Evolutionary conservation across 2,888 invertebrate species (phyloP).

Genomic region (Barypeithes pellucidus): DNA sequence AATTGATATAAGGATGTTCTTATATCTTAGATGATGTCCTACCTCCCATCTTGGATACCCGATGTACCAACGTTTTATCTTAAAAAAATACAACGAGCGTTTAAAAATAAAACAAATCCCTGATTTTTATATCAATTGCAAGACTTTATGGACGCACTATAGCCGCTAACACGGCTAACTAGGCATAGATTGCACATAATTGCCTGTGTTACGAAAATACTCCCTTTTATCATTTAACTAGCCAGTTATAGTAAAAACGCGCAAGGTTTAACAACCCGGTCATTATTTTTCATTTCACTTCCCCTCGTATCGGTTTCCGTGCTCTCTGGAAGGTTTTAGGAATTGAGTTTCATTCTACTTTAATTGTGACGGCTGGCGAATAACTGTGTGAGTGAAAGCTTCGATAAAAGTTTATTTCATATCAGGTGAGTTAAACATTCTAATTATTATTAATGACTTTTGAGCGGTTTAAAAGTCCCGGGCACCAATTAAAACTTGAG

Average conservation of each 20-base stretch:
- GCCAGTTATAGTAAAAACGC: conserved; percentile 14
- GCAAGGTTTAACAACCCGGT: conserved; percentile 17
- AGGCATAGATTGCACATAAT: conserved; percentile 14
- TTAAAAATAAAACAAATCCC: no score
- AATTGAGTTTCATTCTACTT: conserved; percentile 4
- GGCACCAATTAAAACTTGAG: no score
- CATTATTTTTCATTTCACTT: conserved; percentile 19
- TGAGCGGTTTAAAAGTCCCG: no score
- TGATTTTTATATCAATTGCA: no score
- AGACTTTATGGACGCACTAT: no score
- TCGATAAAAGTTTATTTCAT: background rate
- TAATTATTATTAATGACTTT: no score
- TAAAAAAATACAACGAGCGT: no score
- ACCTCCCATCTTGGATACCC: no score
- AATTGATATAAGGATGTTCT: no score
- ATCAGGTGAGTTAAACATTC: background rate
- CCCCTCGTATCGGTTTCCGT: conserved; percentile 24
- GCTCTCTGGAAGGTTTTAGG: conserved; percentile 5
- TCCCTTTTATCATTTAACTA: background rate
- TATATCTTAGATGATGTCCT: no score
- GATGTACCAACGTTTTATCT: no score
- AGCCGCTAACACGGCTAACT: background rate
- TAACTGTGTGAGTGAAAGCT: background rate
- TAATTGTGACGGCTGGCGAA: background rate
- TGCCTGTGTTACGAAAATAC: conserved; percentile 7